phyloP scores from a whole-genome alignment of 53 echinoderm and acorn worm species.

The Echinarachnius parma region DNA sequence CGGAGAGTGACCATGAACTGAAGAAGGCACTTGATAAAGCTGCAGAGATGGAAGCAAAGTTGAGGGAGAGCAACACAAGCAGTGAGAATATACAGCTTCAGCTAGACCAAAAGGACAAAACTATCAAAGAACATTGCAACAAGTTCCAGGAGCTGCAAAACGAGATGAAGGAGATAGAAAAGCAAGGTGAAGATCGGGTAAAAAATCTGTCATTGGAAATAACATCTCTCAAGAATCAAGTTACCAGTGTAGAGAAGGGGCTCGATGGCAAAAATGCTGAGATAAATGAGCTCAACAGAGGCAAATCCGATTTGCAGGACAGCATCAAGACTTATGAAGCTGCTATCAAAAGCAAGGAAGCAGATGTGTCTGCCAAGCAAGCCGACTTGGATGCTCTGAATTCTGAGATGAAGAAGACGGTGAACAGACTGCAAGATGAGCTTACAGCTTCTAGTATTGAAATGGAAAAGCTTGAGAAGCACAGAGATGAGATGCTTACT shows the following conservation, averaged over 20 bases:
- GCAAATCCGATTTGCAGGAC: slow-evolving; percentile 23
- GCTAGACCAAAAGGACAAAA: slow-evolving; percentile 17
- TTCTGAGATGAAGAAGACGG: slow-evolving; percentile 39
- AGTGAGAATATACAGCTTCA: slow-evolving; percentile 28
- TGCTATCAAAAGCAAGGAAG: slow-evolving; percentile 30
- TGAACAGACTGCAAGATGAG: slow-evolving; percentile 35
- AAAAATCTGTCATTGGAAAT: slow-evolving; percentile 7
- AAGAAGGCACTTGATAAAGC: slow-evolving; percentile 23
- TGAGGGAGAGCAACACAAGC: slow-evolving; percentile 21
- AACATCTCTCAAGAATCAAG: slow-evolving; percentile 3
- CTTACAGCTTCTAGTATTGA: slow-evolving; percentile 13
- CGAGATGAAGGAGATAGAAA: slow-evolving; percentile 9
- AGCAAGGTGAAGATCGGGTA: slow-evolving; percentile 7
- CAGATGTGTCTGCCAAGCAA: slow-evolving; percentile 41
- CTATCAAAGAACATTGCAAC: not conserved
- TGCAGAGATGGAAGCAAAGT: slow-evolving; percentile 2
- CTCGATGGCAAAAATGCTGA: slow-evolving; percentile 35
- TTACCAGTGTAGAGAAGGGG: slow-evolving; percentile 33
- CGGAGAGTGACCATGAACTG: slow-evolving; percentile 55
- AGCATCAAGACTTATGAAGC: slow-evolving; percentile 31
- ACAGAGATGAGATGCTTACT: slow-evolving; percentile 14
- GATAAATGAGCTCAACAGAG: slow-evolving; percentile 42
- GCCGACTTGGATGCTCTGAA: slow-evolving; percentile 35
- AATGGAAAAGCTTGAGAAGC: slow-evolving; percentile 25
- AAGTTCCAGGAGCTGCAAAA: slow-evolving; percentile 23